These are phyloP conservation scores for Enhydra lutris DNA, from an alignment of 2,113 vertebrate genomes.

Conservation along the genomic window DNA sequence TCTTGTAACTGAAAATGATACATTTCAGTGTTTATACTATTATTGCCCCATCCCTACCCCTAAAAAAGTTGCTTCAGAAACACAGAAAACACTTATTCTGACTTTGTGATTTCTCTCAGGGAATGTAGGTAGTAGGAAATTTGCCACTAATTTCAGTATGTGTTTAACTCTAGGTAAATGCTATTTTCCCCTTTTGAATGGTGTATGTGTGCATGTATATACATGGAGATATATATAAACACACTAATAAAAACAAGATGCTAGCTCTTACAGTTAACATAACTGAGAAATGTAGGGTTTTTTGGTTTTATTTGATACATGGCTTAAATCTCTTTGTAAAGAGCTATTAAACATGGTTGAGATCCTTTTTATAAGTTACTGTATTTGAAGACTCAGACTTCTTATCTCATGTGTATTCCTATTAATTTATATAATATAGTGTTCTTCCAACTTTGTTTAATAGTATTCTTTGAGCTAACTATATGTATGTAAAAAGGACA, in stretches of 20 bases:
- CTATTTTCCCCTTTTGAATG: not conserved
- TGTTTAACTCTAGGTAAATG: not conserved
- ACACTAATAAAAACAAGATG: not conserved
- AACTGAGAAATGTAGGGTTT: not conserved
- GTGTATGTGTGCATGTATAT: not conserved
- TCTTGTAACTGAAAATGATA: not conserved
- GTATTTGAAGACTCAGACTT: not conserved
- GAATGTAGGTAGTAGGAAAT: not conserved
- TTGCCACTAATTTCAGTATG: not conserved
- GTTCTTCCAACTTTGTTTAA: not conserved
- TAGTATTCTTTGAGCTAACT: not conserved
- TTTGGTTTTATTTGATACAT: not conserved
- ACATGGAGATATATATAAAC: not conserved
- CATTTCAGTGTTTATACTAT: not conserved
- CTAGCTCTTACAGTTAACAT: not conserved
- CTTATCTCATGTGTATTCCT: not conserved
- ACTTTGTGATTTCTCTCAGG: not conserved
- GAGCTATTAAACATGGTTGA: not conserved
- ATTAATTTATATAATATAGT: not conserved
- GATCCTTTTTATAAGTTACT: not conserved
- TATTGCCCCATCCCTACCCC: not conserved
- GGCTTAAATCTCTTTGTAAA: not conserved
- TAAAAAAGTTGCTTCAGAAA: not conserved
- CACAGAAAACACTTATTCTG: not conserved
- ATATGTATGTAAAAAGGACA: not conserved